Conservation (phyloP, 2,888 invertebrate species). For the Callinectes sapidus region DNA sequence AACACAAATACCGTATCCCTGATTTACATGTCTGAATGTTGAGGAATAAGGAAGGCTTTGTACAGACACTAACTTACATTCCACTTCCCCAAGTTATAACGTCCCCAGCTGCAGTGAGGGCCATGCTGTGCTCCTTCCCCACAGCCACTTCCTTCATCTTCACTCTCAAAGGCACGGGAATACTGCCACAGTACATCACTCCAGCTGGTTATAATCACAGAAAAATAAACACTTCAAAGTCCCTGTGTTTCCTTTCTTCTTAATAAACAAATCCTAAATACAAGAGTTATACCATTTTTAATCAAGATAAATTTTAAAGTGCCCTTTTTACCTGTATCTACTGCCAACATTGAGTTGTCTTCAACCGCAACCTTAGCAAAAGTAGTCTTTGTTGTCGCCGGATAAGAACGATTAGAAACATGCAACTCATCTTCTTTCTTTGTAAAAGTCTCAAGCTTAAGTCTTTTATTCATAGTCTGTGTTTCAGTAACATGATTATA, state of each 20-base stretch:
- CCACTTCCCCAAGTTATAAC: conserved; percentile 91
- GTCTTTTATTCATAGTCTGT: neutral
- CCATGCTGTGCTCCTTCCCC: conserved; percentile 88
- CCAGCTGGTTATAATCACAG: conserved; percentile 37
- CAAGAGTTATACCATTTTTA: neutral
- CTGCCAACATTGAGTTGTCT: conserved; percentile 53
- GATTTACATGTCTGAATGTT: neutral
- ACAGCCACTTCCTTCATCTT: conserved; percentile 82
- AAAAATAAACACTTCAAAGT: neutral
- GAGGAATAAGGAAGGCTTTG: neutral
- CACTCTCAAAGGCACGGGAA: conserved; percentile 40
- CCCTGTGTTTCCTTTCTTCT: neutral
- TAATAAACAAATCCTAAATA: neutral
- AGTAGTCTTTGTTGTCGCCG: neutral
- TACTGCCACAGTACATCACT: conserved; percentile 43
- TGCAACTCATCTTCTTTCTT: neutral
- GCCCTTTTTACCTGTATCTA: conserved; percentile 47
- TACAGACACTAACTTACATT: conserved; percentile 79
- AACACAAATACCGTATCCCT: too few species aligned
- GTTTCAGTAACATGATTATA: neutral
- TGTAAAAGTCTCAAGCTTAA: neutral
- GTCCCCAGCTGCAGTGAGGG: conserved; percentile 83
- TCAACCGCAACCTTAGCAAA: conserved; percentile 49
- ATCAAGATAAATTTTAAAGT: neutral
- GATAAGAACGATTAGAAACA: neutral